Evolutionary conservation across 2,888 invertebrate species (phyloP).

Genomic region (Drosophila anomelani): DNA sequence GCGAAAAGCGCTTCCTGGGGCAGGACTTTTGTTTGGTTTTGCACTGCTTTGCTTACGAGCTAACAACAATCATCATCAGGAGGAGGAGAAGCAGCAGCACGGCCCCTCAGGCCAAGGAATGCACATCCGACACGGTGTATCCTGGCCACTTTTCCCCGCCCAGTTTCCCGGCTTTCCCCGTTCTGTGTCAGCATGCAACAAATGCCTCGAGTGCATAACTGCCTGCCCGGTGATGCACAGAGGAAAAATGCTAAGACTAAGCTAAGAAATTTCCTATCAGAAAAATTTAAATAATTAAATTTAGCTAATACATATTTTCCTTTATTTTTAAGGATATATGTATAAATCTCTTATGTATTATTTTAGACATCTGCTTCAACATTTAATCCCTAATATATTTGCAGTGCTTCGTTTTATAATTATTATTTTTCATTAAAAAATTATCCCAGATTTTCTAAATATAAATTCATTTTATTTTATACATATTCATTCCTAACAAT

Average conservation of each 20-base stretch:
- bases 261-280: background rate
- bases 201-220: constrained; percentile 76
- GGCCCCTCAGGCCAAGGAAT: constrained; percentile 52
- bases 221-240: constrained; percentile 47
- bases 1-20: constrained; percentile 19
- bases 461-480: background rate
- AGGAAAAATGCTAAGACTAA: background rate
- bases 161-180: constrained; percentile 11
- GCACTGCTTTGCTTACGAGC: constrained; percentile 36
- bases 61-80: constrained; percentile 51
- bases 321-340: no score
- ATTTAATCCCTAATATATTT: background rate
- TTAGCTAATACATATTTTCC: no score
- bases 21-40: constrained; percentile 36
- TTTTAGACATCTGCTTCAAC: no score
- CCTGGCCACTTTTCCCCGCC: constrained; percentile 46
- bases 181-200: constrained; percentile 65
- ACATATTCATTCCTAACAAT: background rate
- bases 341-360: no score
- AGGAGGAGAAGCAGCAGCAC: constrained; percentile 5
- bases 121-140: constrained; percentile 68
- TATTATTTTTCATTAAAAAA: background rate
- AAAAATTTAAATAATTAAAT: background rate
- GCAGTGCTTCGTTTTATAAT: no score
- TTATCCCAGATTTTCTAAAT: background rate